Conservation (phyloP, 2,113 vertebrate species). For the Oenanthe oenanthe region DNA sequence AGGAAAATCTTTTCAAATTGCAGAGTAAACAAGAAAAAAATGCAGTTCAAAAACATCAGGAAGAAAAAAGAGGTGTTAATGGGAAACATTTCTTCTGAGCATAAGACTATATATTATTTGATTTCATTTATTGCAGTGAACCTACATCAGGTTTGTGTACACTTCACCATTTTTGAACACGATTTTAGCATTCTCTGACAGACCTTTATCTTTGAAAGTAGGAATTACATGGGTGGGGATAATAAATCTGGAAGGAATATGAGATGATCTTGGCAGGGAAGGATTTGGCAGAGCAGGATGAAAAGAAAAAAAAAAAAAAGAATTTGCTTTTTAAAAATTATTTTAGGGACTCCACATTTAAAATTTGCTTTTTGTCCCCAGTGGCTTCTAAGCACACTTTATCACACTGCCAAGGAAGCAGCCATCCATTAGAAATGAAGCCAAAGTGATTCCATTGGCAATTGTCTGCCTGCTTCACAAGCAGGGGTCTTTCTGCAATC, state of each 20-base stretch:
- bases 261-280: neutral
- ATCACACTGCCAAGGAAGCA: neutral
- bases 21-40: neutral
- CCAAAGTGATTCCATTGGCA: neutral
- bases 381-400: fast-evolving
- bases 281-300: neutral
- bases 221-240: neutral
- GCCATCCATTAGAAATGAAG: neutral
- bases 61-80: neutral
- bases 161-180: neutral
- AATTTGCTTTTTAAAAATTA: neutral
- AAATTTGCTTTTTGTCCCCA: neutral
- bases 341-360: neutral
- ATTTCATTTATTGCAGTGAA: neutral
- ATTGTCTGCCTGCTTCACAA: neutral
- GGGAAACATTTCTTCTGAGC: neutral
- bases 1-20: neutral
- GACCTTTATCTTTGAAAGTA: neutral
- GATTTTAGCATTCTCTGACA: neutral
- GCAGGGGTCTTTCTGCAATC: neutral
- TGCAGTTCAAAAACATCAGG: neutral
- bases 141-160: neutral
- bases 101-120: neutral
- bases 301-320: neutral
- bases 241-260: neutral